Base-by-base conservation (phyloP, 2,113 vertebrate species). In the Vireo altiloquus region DNA sequence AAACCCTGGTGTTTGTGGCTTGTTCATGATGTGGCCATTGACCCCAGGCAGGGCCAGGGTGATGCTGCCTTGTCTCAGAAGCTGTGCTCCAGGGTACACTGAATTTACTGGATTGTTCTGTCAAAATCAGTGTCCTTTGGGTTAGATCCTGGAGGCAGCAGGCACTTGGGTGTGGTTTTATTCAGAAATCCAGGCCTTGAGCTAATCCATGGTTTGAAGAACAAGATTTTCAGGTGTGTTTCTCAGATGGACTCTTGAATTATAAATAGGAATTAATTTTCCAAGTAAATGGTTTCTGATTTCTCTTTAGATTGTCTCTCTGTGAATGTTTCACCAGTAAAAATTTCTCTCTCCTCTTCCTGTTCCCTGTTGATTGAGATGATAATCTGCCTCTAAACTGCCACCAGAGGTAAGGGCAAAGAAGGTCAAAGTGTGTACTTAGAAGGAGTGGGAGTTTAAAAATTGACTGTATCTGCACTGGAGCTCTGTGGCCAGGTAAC, bases 271-370 rank as follows among this genome's bases (percentile, higher is more conserved):
- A 84, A 64, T 79, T 91, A 2, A 68, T 87, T 95, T 85, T 87
- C 70, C 57, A 72, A 16, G 10, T 60, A 60, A 37, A 69, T 61
- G 40, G 31, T 82, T 95, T 90, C 61, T 89, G 68, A 23, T 91
- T 95, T 84, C 0, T 0, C 57, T 85, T 86, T 24, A 44, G 50
- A 57, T 56, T 57, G 33, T 69, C 53, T 82, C 33, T 68, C 79
- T 61, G 44, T 49, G 24, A 76, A 60, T 14, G 25, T 56, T 93
- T 82, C 46, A 64, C 27, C 37, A n/a, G 24, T 22, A 57, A 56
- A 21, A 46, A 15, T 28, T 75, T 85, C 23, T 10, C 19, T 64
- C 12, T 52, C 50, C 35, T 14, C 11, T 54, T 84, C 16, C 10
- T 71, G 33, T 11, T 56, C 31, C 18, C 3, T 33, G 53, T 23